Evolutionary conservation across 2,113 vertebrate species (phyloP).

Genomic region (Suncus etruscus): DNA sequence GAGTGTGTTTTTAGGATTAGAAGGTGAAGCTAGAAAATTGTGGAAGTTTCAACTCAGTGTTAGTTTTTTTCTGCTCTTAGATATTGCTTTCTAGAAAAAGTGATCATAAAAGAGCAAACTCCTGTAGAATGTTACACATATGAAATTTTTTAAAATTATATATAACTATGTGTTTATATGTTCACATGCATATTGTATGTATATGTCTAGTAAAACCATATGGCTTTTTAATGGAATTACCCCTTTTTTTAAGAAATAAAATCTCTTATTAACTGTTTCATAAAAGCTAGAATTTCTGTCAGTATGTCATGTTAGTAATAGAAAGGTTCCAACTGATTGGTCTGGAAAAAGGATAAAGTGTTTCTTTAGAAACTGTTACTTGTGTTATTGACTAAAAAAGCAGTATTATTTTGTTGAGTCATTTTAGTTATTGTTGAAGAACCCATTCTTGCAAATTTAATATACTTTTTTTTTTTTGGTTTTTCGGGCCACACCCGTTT

Average conservation of each 20-base stretch:
- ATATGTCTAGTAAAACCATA: not conserved
- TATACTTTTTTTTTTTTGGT: too few species aligned
- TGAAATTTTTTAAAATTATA: conserved; percentile 5
- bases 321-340: conserved; percentile 21
- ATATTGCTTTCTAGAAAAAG: conserved; percentile 29
- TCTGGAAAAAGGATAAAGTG: not conserved
- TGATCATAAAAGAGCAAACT: conserved; percentile 8
- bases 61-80: not conserved
- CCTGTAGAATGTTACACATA: not conserved
- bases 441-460: conserved; percentile 18
- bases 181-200: not conserved
- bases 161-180: not conserved
- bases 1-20: not conserved
- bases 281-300: conserved; percentile 4
- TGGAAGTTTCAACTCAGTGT: not conserved
- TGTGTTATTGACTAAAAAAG: conserved; percentile 29
- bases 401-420: conserved; percentile 8
- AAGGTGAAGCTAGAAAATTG: not conserved
- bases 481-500: too few species aligned
- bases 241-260: not conserved
- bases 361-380: conserved; percentile 23
- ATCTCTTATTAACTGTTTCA: not conserved
- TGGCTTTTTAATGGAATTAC: not conserved
- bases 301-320: not conserved
- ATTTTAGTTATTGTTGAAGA: conserved; percentile 35